phyloP scores from a whole-genome alignment of 2,797 vertebrate genomes.

The Syngnathus rostellatus region DNA sequence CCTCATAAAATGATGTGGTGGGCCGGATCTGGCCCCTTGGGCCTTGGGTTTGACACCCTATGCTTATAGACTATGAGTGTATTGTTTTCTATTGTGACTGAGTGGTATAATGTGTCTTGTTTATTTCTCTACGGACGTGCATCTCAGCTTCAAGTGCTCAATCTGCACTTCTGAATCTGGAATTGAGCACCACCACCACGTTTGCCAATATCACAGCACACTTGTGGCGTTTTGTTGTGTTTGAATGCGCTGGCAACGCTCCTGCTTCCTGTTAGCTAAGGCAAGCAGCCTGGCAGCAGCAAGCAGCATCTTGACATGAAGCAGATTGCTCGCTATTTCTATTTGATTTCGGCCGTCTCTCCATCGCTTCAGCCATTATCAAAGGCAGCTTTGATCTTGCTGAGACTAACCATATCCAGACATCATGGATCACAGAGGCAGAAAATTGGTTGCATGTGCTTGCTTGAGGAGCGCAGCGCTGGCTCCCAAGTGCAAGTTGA shows the following conservation, averaged over 20 bases:
- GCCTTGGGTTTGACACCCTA: too few species aligned
- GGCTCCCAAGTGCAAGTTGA: slow-evolving; percentile 62
- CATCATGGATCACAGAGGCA: slow-evolving; percentile 72
- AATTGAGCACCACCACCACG: background rate
- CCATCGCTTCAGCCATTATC: slow-evolving; percentile 78
- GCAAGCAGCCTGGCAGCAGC: slow-evolving; percentile 55
- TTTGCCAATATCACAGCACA: background rate
- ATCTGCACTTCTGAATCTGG: background rate
- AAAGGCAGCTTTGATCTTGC: slow-evolving; percentile 84
- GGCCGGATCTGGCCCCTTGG: too few species aligned
- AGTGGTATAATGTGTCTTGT: too few species aligned
- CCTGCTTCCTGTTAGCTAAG: slow-evolving; percentile 46
- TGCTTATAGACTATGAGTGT: too few species aligned
- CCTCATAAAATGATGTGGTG: too few species aligned
- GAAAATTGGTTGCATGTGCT: slow-evolving; percentile 87
- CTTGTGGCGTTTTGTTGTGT: slow-evolving; percentile 13
- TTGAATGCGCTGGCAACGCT: slow-evolving; percentile 29
- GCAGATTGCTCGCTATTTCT: slow-evolving; percentile 67
- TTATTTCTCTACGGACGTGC: too few species aligned
- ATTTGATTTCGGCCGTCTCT: slow-evolving; percentile 69
- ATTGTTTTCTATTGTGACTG: too few species aligned
- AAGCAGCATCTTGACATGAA: slow-evolving; percentile 69
- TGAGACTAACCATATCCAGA: slow-evolving; percentile 92
- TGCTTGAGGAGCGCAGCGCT: slow-evolving; percentile 59
- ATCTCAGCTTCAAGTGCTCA: background rate